Conservation (phyloP, 2,113 vertebrate genomes). For the Corythornis madagascariensis region DNA sequence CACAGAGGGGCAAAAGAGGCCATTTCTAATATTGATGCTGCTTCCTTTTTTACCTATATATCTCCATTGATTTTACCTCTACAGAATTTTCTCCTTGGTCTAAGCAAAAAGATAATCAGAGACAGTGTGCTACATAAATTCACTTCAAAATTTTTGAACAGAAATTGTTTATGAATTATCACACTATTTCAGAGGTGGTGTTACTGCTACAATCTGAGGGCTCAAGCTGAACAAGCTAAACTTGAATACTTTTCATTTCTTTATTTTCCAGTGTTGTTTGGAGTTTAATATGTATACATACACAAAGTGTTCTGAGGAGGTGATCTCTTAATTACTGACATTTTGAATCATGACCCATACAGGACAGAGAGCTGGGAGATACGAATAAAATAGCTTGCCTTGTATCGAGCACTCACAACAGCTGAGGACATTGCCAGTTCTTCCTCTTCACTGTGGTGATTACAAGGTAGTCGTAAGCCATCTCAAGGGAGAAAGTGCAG, state of each 20-base stretch:
- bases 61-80: not conserved
- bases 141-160: not conserved
- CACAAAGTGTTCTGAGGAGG: not conserved
- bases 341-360: not conserved
- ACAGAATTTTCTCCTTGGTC: not conserved
- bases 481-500: not conserved
- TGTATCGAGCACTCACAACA: not conserved
- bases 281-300: not conserved
- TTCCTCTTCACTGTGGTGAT: not conserved
- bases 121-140: not conserved
- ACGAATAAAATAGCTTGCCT: conserved; percentile 14
- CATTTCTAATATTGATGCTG: not conserved
- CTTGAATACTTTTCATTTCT: not conserved
- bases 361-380: not conserved
- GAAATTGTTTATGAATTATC: not conserved
- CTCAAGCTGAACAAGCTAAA: not conserved
- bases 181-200: not conserved
- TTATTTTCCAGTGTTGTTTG: not conserved
- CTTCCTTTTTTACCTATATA: not conserved
- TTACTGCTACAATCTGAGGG: not conserved
- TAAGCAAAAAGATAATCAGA: not conserved
- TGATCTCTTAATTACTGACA: not conserved
- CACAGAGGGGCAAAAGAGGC: not conserved
- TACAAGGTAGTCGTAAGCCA: not conserved
- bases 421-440: not conserved